Evolutionary conservation across 2,113 vertebrate species (phyloP).

Genomic region (Xiphophorus couchianus): DNA sequence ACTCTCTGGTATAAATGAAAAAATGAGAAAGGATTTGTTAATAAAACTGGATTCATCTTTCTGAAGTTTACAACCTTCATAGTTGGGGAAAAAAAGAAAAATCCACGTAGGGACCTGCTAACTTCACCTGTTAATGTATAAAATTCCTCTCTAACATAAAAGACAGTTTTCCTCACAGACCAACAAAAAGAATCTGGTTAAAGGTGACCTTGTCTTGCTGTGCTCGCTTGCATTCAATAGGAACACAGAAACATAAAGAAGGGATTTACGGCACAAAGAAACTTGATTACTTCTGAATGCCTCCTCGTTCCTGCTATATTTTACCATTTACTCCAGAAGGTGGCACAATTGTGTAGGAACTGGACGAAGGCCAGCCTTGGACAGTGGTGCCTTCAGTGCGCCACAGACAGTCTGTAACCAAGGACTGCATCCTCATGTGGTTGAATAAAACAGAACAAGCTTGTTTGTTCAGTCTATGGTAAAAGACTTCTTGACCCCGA

Average conservation of each 20-base stretch:
- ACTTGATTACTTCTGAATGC: constrained; percentile 2
- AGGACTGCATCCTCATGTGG: constrained; percentile 42
- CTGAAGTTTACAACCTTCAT: background rate
- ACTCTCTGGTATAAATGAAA: background rate
- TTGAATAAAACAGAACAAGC: constrained; percentile 24
- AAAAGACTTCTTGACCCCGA: constrained; percentile 56
- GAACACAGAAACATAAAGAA: constrained; percentile 2
- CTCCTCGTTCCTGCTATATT: constrained; percentile 18
- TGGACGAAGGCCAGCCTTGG: constrained; percentile 39
- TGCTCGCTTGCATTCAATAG: background rate
- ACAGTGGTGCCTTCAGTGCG: constrained; percentile 17
- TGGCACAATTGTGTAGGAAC: constrained; percentile 78
- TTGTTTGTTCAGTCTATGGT: constrained; percentile 42
- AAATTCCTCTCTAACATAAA: background rate
- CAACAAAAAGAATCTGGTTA: background rate
- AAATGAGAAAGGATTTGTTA: background rate
- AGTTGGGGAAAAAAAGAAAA: too few species aligned
- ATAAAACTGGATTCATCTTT: background rate
- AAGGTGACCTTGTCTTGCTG: background rate
- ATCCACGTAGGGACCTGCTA: too few species aligned
- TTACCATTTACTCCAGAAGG: constrained; percentile 73
- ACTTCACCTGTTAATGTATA: background rate
- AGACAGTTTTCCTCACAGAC: background rate
- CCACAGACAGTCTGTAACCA: constrained; percentile 20
- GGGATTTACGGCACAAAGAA: background rate